Base-by-base conservation (phyloP, 1,140 invertebrate species). In the Glomeris maerens region DNA sequence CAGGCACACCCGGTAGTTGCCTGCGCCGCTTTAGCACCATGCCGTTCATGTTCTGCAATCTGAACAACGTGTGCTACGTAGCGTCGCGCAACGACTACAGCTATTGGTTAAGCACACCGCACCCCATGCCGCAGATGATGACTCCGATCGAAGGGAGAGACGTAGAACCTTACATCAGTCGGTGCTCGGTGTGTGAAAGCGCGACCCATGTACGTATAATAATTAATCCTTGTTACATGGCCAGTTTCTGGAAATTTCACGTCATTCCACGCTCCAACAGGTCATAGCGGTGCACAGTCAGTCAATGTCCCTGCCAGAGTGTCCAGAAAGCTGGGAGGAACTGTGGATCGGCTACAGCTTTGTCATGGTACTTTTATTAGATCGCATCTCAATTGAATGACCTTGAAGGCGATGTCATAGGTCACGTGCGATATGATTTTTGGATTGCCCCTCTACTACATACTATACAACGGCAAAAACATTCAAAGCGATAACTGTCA, bases 41-140 rank as follows among this genome's bases (percentile, higher is more conserved):
- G 88, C 91, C 91, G 0, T 94, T 86, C 69, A 72, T 92, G 71
- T 86, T 93, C 69, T 96, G 91, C 60, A 87, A 90, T 63, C 62
- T 89, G 14, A 87, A 89, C 60, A 79, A 91, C 61, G 80, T 87
- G 0, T 94, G 90, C 64, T 80, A 89, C 66, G 92, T 90, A 62
- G 84, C 85, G 0, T 82, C 83, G 62, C 75, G 86, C 49, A 92
- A 88, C 64, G 91, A 94, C 59, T 93, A 92, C 68, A 91, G 85
- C 61, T 90, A 92, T 59, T 96, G 91, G 91, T 67, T 96, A 0
- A 87, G 84, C 21, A 93, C 91, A 2, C 76, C 78, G n/a, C 87
- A 92, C 62, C 81, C 83, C 0, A 90, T 94, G 83, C 84, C 86
- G 0, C 82, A 83, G 76, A 79, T 79, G 62, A 91, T 91, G 87